A percentile compares a stretch with the other conserved stretches of the same genome.
Evolutionary conservation across 2,113 vertebrate genomes (phyloP).

Genomic region (Caretta caretta): DNA sequence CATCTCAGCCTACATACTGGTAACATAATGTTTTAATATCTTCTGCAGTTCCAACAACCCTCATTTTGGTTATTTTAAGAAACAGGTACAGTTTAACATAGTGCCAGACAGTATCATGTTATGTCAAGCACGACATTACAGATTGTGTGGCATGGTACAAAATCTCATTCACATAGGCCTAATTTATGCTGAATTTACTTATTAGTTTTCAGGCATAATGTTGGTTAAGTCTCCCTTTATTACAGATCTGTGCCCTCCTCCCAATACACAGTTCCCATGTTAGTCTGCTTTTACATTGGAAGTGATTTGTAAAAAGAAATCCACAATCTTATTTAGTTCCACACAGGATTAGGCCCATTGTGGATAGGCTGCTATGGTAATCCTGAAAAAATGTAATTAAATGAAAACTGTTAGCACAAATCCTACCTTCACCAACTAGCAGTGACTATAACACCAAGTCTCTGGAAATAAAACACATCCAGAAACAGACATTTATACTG

Average conservation of each 20-base stretch:
- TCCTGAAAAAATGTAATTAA: neutral
- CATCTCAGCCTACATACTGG: neutral
- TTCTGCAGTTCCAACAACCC: neutral
- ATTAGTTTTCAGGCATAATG: neutral
- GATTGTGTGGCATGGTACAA: neutral
- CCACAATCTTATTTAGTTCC: neutral
- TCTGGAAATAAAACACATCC: neutral
- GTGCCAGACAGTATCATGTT: neutral
- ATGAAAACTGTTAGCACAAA: neutral
- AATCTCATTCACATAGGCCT: neutral
- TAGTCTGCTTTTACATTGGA: neutral
- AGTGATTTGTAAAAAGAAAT: neutral
- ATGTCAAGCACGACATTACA: rapidly evolving
- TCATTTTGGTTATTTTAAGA: conserved; percentile 21
- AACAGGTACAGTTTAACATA: neutral
- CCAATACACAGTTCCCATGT: neutral
- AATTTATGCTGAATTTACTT: too few relatives aligned
- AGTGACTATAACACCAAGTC: neutral
- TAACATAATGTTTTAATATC: neutral
- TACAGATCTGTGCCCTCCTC: neutral
- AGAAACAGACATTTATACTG: neutral
- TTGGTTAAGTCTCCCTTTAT: neutral
- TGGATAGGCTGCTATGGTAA: neutral
- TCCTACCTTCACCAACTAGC: neutral
- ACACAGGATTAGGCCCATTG: neutral